Base-by-base conservation (phyloP, 2,797 vertebrate species). In the Cuniculus paca region DNA sequence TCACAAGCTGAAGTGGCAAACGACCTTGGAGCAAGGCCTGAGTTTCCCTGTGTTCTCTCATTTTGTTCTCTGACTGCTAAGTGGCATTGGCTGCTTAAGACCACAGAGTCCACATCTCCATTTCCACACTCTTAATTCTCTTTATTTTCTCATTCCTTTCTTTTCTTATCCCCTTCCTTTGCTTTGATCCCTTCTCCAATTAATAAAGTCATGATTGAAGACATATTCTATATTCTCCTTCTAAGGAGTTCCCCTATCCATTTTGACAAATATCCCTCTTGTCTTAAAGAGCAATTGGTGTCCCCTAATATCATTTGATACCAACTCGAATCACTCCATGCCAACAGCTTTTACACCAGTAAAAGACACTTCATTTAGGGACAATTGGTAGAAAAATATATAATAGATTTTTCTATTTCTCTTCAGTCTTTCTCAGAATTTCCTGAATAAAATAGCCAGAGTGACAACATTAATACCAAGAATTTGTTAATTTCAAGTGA, bases 371-470 rank as follows among this genome's bases (percentile, higher is more conserved):
- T 80, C 54, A 84, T 81, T 90, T 85, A 88, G 36, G 70, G 70
- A 74, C 20, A 85, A 31, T 61, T 26, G 87, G 14, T 10, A 83
- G 80, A 52, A 96, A 94, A 31, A 82, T 16, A 80, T 6, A 8
- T 36, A 88, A 56, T 26, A 36, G 6, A 81, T 74, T 9, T 88
- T 95, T 12, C 34, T 19, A 74, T 54, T 89, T 94, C 52, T 48
- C 11, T 63, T 93, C 31, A 36, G 2, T 65, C 42, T 68, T 93
- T 77, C 39, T 9, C 52, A 77, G 45, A 52, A 17, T 80, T 82
- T 93, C 42, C 42, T 91, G 36, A 94, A 89, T 91, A 74, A 87
- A 80, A 85, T 58, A n/a, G 20, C 36, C 88, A 93, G 26, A 86
- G 84, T 78, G 70, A 77, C 4, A 68, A 74, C 54, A 88, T 87